phyloP scores from a whole-genome alignment of 2,888 invertebrate genomes.

The Ophioninae sp. region DNA sequence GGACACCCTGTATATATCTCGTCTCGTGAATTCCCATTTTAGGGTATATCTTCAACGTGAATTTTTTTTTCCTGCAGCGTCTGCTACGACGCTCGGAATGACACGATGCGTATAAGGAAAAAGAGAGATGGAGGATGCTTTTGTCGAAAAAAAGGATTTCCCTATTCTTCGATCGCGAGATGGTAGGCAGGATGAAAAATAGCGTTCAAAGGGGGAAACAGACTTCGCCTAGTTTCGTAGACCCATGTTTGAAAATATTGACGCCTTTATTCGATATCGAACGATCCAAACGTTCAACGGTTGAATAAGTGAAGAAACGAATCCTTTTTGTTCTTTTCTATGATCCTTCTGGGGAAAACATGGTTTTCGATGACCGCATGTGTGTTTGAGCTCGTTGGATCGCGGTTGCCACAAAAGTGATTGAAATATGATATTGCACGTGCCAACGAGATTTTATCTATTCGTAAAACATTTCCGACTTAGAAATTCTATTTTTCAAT shows the following conservation, averaged over 20 bases:
- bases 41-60: conserved; percentile 64
- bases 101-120: conserved; percentile 65
- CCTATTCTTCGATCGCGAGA: conserved; percentile 51
- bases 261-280: conserved; percentile 65
- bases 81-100: conserved; percentile 60
- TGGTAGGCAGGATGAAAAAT: conserved; percentile 42
- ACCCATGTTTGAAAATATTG: conserved; percentile 75
- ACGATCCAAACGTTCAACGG: conserved; percentile 73
- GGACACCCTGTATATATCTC: too few species aligned
- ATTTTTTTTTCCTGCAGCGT: conserved; percentile 29
- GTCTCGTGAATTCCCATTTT: conserved; percentile 71
- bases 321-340: conserved; percentile 34
- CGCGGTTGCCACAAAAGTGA: background rate
- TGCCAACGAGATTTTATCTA: too few species aligned
- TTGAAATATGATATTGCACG: background rate
- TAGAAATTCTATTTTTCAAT: too few species aligned
- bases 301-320: conserved; percentile 27
- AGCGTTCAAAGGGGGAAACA: conserved; percentile 63
- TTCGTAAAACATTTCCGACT: too few species aligned
- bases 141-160: conserved; percentile 71
- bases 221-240: conserved; percentile 48
- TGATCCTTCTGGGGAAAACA: conserved; percentile 22
- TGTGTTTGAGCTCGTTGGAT: background rate
- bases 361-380: background rate
- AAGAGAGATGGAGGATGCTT: conserved; percentile 55